phyloP scores from a whole-genome alignment of 1,140 invertebrate genomes.

The Aporrectodea caliginosa region DNA sequence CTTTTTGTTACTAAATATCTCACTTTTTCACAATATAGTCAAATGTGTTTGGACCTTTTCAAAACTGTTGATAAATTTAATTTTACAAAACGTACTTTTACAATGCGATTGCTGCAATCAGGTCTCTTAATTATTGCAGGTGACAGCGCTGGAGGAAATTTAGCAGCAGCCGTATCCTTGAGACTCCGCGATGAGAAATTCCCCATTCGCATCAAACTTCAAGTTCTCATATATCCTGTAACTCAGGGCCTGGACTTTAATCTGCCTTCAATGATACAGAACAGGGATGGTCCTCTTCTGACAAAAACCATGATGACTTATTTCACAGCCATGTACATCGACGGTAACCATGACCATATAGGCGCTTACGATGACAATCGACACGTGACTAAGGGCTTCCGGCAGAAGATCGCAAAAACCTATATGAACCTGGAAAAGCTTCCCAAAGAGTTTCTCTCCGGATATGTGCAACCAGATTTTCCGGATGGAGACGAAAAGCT shows the following conservation, averaged over 20 bases:
- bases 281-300: constrained; percentile 24
- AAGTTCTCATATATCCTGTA: constrained; percentile 24
- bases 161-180: constrained; percentile 28
- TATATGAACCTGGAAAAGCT: not conserved
- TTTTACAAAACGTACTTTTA: too few species aligned
- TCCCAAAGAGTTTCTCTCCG: not conserved
- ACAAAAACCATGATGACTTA: constrained; percentile 16
- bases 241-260: constrained; percentile 23
- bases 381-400: not conserved
- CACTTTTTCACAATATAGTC: too few species aligned
- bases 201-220: constrained; percentile 6
- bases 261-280: constrained; percentile 43
- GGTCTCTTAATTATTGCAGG: too few species aligned
- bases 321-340: not conserved
- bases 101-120: too few species aligned
- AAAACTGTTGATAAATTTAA: too few species aligned
- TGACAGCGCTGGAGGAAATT: constrained; percentile 28
- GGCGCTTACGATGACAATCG: not conserved
- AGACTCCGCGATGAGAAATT: constrained; percentile 19
- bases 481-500: not conserved
- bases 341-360: not conserved
- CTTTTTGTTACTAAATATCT: too few species aligned
- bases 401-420: not conserved
- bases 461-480: not conserved
- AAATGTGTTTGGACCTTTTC: too few species aligned